phyloP scores from a whole-genome alignment of 2,888 invertebrate species.

The Eilema depressum region DNA sequence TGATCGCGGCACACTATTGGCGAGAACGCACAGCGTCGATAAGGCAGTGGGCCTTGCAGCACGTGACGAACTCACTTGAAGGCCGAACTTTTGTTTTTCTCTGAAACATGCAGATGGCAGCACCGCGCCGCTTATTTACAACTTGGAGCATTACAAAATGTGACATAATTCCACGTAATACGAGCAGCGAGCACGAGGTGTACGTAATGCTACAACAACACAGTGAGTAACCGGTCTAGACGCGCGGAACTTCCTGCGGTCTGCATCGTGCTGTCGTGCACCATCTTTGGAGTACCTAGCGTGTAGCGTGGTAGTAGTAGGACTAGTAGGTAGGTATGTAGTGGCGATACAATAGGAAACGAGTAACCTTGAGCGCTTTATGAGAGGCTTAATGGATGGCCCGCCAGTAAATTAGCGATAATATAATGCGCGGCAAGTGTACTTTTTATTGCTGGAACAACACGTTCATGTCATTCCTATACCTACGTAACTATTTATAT shows the following conservation, averaged over 20 bases:
- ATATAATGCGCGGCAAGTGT: background rate
- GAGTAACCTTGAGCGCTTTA: constrained; percentile 33
- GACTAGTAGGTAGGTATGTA: background rate
- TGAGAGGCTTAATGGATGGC: background rate
- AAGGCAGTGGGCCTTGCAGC: constrained; percentile 60
- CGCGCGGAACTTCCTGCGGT: constrained; percentile 19
- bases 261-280: constrained; percentile 16
- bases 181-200: constrained; percentile 33
- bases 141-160: constrained; percentile 51
- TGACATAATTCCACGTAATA: constrained; percentile 78
- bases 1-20: constrained; percentile 63
- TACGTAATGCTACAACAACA: constrained; percentile 47
- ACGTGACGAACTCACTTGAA: constrained; percentile 67
- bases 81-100: constrained; percentile 43
- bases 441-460: constrained; percentile 3
- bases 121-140: constrained; percentile 66
- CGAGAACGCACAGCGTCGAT: constrained; percentile 52
- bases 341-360: background rate
- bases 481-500: background rate
- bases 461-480: background rate
- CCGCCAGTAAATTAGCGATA: background rate
- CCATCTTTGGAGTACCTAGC: background rate
- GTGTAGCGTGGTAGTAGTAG: too few relatives aligned
- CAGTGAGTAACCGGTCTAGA: constrained; percentile 40
- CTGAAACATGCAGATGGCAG: constrained; percentile 65